Evolutionary conservation across 2,888 invertebrate genomes (phyloP), one percentile per base, ranked within the genome.

Genomic region (Galerucella calmariensis): DNA sequence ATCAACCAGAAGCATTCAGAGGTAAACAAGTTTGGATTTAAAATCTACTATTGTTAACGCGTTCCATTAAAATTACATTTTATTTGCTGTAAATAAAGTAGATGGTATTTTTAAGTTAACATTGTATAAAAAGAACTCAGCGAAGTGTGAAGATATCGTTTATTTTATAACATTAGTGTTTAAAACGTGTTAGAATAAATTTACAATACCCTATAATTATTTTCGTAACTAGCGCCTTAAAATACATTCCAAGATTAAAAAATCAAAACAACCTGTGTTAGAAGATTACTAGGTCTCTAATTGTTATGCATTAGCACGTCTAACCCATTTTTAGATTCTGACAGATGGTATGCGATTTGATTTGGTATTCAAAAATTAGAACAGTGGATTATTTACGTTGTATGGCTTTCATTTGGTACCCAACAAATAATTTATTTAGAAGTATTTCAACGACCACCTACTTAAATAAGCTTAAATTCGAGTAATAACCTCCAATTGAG

Each of bases 291-390:
- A 35, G 8, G 35, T 35, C n/a, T 56, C n/a, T 56, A 56, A 56
- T 16, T 56, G 51, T 16, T 56, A 56, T 56, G 56, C 56, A 56
- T 56, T 56, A 20, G 9, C 56, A 16, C 56, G 56, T 56, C 56
- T 56, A 16, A 56, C 20, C 56, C 56, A 56, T 56, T 20, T 56
- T 56, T 16, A 56, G 16, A 20, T 56, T 10, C 16, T 56, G 56
- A 16, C 20, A 16, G 6, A 35, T 56, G 20, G 16, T 16, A 9
- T 56, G 8, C 9, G 9, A 56, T 20, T 56, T 56, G 10, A 16
- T 16, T 20, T 56, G 14, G n/a, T 51, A 51, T n/a, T 35, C n/a
- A 51, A n/a, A 51, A 14, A 6, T n/a, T 51, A 51, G 51, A n/a
- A 51, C 35, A 35, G 35, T 35, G 8, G 35, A 35, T 6, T 8